These are phyloP conservation scores for Empidonax alnorum DNA, from an alignment of 2,113 vertebrate species.

Conservation along the genomic window DNA sequence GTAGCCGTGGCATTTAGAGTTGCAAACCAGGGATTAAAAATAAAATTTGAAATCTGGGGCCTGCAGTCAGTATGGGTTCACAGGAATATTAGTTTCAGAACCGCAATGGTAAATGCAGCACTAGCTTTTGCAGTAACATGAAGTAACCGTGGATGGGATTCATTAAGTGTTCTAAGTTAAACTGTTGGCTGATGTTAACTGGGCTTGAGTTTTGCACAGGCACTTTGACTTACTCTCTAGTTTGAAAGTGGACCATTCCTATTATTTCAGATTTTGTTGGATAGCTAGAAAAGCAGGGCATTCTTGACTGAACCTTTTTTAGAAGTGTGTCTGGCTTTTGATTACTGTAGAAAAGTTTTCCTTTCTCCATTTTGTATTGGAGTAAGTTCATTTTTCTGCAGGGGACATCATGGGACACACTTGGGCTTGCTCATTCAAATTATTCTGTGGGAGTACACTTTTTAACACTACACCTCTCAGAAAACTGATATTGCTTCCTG, in stretches of 20 bases:
- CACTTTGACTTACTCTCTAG: neutral
- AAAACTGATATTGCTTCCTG: neutral
- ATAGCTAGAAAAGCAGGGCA: neutral
- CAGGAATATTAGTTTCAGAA: neutral
- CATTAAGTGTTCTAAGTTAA: neutral
- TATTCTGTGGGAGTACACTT: neutral
- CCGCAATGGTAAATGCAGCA: accelerated
- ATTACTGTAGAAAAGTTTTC: neutral
- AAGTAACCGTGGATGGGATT: neutral
- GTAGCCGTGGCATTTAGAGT: neutral
- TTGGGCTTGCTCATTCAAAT: neutral
- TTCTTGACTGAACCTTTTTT: neutral
- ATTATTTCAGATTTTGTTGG: neutral
- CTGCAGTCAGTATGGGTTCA: neutral
- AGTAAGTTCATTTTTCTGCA: neutral
- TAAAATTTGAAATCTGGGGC: neutral
- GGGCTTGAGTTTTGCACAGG: neutral
- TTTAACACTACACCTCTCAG: neutral
- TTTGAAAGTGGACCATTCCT: neutral
- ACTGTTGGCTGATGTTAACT: neutral
- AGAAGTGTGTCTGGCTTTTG: neutral
- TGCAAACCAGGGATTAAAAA: neutral
- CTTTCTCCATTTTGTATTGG: neutral
- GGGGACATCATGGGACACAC: neutral
- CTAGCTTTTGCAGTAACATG: neutral